These are phyloP conservation scores for Drosophila affinis DNA, from an alignment of 2,888 invertebrate species.

Conservation along the genomic window DNA sequence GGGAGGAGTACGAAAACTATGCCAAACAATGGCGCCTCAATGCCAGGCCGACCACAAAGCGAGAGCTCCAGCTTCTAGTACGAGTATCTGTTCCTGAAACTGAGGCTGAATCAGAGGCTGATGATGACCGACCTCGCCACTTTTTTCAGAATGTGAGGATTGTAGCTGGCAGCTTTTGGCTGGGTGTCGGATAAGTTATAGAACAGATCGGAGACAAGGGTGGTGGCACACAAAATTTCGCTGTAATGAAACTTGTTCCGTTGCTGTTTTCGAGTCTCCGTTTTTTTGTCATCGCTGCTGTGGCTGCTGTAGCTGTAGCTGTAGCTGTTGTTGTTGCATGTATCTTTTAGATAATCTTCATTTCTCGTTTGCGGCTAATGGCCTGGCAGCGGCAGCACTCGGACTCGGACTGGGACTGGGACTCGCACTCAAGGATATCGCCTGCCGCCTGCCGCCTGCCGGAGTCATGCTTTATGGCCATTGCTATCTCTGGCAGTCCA, in stretches of 20 bases:
- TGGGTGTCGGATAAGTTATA: constrained; percentile 60
- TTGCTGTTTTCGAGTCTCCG: constrained; percentile 12
- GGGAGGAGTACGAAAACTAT: constrained; percentile 50
- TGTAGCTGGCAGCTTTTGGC: constrained; percentile 67
- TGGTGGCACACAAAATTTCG: constrained; percentile 41
- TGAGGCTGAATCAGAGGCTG: constrained; percentile 4
- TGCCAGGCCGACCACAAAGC: constrained; percentile 53
- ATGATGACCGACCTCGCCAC: not conserved
- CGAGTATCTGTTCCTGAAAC: constrained; percentile 27
- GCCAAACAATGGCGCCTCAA: constrained; percentile 76
- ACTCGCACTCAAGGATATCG: constrained; percentile 75
- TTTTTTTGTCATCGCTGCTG: constrained; percentile 41
- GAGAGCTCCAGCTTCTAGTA: constrained; percentile 33
- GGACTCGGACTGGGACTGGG: constrained; percentile 63
- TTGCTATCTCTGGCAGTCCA: constrained; percentile 25
- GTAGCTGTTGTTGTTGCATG: constrained; percentile 58
- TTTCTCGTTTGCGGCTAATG: constrained; percentile 79
- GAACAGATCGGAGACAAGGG: constrained; percentile 59
- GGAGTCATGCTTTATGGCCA: constrained; percentile 69
- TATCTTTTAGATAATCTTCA: constrained; percentile 78
- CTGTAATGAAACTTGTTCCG: constrained; percentile 69
- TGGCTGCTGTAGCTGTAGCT: constrained; percentile 15
- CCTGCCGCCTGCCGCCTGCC: constrained; percentile 59
- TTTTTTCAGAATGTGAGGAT: constrained; percentile 23
- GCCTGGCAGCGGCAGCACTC: constrained; percentile 64